Conservation (phyloP, 2,797 vertebrate species). For the Brotogeris chrysoptera region DNA sequence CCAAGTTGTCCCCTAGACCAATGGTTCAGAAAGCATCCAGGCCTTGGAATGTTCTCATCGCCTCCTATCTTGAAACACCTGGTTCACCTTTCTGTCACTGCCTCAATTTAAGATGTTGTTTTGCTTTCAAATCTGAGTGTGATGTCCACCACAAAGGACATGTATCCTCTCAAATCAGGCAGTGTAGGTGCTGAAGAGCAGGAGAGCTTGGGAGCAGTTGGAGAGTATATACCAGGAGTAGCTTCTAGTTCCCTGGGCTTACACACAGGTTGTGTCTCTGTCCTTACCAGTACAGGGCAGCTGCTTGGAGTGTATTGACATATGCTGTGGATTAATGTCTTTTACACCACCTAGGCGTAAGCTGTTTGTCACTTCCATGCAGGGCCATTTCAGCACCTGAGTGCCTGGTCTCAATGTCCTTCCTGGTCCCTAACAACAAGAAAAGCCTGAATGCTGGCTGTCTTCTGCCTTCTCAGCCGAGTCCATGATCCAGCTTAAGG, state of each 20-base stretch:
- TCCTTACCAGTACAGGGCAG: background rate
- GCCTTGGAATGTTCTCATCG: background rate
- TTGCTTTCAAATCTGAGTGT: background rate
- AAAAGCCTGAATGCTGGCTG: background rate
- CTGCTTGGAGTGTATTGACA: background rate
- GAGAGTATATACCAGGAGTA: background rate
- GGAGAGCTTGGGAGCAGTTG: background rate
- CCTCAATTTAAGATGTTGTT: background rate
- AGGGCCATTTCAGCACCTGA: background rate
- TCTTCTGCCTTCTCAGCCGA: background rate
- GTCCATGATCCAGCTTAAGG: background rate
- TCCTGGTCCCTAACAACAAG: background rate
- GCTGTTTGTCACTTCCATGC: background rate
- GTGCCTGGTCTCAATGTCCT: background rate
- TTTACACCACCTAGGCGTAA: accelerated
- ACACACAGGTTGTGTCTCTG: background rate
- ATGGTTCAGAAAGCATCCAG: background rate
- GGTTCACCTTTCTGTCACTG: background rate
- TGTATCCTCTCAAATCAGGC: background rate
- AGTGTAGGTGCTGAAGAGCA: background rate
- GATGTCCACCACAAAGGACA: background rate
- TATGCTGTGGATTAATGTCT: background rate
- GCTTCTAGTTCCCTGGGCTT: background rate
- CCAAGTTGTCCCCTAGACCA: background rate
- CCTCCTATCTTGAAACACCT: background rate